These are phyloP conservation scores for Campoplex capitator DNA, from an alignment of 2,888 invertebrate genomes.

Conservation along the genomic window DNA sequence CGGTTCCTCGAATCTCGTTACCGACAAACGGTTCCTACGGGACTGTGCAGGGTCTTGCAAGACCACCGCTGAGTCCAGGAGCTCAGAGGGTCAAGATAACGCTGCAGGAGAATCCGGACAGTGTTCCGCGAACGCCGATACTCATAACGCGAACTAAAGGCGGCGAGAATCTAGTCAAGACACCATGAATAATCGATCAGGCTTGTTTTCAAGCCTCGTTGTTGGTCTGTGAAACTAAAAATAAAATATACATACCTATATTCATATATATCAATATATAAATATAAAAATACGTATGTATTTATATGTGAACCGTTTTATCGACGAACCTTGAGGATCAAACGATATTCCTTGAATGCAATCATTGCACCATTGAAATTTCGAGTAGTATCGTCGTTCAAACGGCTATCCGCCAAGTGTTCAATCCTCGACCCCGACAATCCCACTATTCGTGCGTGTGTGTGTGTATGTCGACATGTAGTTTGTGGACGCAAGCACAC, in stretches of 20 bases:
- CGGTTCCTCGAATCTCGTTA: constrained; percentile 65
- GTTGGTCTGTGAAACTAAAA: constrained; percentile 51
- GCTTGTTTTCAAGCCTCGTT: constrained; percentile 14
- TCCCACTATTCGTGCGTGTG: constrained; percentile 27
- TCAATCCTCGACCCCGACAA: constrained; percentile 8
- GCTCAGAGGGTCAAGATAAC: constrained; percentile 92
- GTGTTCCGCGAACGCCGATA: constrained; percentile 91
- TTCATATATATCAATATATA: constrained; percentile 8
- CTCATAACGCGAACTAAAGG: constrained; percentile 92
- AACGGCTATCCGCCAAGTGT: constrained; percentile 38
- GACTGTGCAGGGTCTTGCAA: constrained; percentile 54
- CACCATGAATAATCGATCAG: constrained; percentile 80
- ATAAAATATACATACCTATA: constrained; percentile 27
- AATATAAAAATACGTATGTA: constrained; percentile 3
- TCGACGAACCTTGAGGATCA: constrained; percentile 45
- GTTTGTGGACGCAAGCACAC: neutral
- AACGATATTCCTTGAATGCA: constrained; percentile 34
- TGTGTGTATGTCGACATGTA: neutral
- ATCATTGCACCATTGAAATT: constrained; percentile 26
- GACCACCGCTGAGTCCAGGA: constrained; percentile 88
- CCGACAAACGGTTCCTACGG: constrained; percentile 61
- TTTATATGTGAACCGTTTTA: constrained; percentile 20
- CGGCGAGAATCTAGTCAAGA: constrained; percentile 91
- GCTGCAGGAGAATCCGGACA: constrained; percentile 90
- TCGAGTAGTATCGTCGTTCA: constrained; percentile 20